Evolutionary conservation across 2,113 vertebrate genomes (phyloP), one percentile per base, ranked within the genome.

Genomic region (Phylloscopus whistleri): DNA sequence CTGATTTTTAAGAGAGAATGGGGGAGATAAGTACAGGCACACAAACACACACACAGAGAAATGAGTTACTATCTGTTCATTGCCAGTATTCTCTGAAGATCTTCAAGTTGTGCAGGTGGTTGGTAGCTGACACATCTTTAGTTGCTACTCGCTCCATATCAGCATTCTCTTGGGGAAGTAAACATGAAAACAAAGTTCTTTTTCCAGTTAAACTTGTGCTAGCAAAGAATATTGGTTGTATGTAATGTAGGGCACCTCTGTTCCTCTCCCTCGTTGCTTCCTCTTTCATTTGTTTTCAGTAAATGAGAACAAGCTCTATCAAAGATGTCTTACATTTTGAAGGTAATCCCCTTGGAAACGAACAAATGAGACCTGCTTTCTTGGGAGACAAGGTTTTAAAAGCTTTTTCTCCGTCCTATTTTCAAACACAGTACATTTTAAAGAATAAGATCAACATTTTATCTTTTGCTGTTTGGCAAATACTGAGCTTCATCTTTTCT

Each of bases 221-320:
- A 63, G 56, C 30, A 75, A 74, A 89, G 63, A 72, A 28, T 86
- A 89, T 59, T 44, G 62, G 48, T 87, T 84, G 44, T 53, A 19
- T 76, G 49, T 46, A 72, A 88, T 43, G 51, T 79, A 86, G 35
- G 41, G 10, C 26, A 92, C 86, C 60, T 96, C 64, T 79, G 37
- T 87, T 82, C 67, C 30, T 87, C 28, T 76, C 70, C 60, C 77
- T 89, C 0, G 1, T 77, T 67, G 17, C 63, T 95, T 67, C 44
- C 26, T 76, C 49, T 95, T 94, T 90, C 90, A 60, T 95, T 96
- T 94, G 41, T 91, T 92, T 93, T 90, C 81, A 66, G 60, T 82
- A 94, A 94, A 93, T 86, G 64, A 81, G 85, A 97, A 96, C 68
- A 90, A 94, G 58, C 26, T 78, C 30, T 90, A 77, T 94, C 94